Evolutionary conservation across 2,113 vertebrate species (phyloP).

Genomic region (Chaenocephalus aceratus): DNA sequence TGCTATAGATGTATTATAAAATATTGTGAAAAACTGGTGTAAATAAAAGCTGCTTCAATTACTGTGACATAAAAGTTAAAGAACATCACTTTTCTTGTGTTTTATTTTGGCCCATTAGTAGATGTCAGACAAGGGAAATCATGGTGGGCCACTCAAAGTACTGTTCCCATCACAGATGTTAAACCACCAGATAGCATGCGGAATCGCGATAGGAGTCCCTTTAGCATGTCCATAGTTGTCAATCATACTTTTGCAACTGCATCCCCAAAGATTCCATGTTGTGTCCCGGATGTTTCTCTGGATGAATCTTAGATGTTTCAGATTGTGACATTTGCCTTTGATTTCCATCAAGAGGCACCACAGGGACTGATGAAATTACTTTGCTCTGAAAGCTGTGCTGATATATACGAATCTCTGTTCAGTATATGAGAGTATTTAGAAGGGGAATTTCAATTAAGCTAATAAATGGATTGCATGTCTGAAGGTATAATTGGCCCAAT

Average conservation of each 20-base stretch:
- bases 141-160: constrained; percentile 35
- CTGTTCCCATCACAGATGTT: constrained; percentile 64
- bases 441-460: constrained; percentile 24
- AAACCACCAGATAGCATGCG: constrained; percentile 60
- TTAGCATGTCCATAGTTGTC: constrained; percentile 74
- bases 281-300: constrained; percentile 59
- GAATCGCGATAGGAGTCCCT: constrained; percentile 69
- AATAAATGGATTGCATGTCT: constrained; percentile 56
- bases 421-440: constrained; percentile 43
- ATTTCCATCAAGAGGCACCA: constrained; percentile 59
- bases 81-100: not conserved
- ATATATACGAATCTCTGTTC: constrained; percentile 42
- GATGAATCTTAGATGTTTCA: constrained; percentile 42
- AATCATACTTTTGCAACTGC: constrained; percentile 67
- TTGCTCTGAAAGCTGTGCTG: constrained; percentile 39
- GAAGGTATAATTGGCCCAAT: constrained; percentile 49
- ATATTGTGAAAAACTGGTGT: not conserved
- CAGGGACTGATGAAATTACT: constrained; percentile 56
- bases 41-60: not conserved
- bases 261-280: constrained; percentile 59
- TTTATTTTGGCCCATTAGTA: not conserved
- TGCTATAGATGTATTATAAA: not conserved
- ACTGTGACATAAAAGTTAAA: not conserved
- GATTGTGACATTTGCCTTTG: constrained; percentile 52
- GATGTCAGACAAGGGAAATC: constrained; percentile 16